These are phyloP conservation scores for Xyrauchen texanus DNA, from an alignment of 2,113 vertebrate species.

Conservation along the genomic window DNA sequence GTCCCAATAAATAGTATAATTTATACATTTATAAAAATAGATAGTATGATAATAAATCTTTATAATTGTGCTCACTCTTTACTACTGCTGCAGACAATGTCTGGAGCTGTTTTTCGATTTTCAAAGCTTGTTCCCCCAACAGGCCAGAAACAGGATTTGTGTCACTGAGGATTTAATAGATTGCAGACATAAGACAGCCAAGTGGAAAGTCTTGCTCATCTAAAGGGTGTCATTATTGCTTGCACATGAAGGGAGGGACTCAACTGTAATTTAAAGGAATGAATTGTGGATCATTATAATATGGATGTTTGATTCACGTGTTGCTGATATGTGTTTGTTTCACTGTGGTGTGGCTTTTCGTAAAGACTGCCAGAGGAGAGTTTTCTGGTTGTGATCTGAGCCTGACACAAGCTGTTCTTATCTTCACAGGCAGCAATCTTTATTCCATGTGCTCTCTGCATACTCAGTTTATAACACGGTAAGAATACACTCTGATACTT, in stretches of 20 bases:
- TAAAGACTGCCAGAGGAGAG: background rate
- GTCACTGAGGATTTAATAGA: constrained; percentile 58
- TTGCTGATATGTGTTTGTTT: too few relatives aligned
- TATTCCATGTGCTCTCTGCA: constrained; percentile 83
- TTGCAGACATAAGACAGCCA: constrained; percentile 55
- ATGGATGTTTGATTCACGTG: constrained; percentile 10
- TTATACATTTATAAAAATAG: too few relatives aligned
- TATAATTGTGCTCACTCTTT: background rate
- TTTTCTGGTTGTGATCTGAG: background rate
- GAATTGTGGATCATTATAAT: constrained; percentile 10
- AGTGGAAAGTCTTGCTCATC: constrained; percentile 62
- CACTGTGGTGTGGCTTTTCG: background rate
- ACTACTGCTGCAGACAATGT: background rate
- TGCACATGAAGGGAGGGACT: constrained; percentile 30
- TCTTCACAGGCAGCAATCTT: constrained; percentile 77
- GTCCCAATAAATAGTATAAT: too few relatives aligned
- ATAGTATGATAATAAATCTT: too few relatives aligned
- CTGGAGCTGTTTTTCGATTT: constrained; percentile 5
- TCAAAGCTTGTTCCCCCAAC: constrained; percentile 36
- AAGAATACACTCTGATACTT: constrained; percentile 58
- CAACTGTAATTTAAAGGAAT: constrained; percentile 35
- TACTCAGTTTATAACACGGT: constrained; percentile 89
- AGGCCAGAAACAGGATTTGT: constrained; percentile 52
- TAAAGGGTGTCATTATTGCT: constrained; percentile 45
- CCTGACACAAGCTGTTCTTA: constrained; percentile 32